These are phyloP conservation scores for Nylanderia fulva DNA, from an alignment of 1,140 invertebrate genomes.

Conservation along the genomic window DNA sequence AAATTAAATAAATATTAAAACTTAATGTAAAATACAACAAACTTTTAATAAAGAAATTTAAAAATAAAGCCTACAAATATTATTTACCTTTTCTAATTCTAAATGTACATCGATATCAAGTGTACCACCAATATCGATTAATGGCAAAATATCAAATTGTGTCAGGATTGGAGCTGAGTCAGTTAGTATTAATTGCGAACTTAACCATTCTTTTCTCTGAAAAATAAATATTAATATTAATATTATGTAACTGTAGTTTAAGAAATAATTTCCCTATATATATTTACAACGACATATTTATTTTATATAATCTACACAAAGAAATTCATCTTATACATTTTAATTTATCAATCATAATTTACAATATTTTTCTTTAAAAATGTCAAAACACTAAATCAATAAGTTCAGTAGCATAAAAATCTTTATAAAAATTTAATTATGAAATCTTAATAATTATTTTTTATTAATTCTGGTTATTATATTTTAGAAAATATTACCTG, in stretches of 20 bases:
- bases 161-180: conserved; percentile 83
- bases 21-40: too few relatives aligned
- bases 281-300: not conserved
- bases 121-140: conserved; percentile 87
- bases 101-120: conserved; percentile 84
- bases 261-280: not conserved
- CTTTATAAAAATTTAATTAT: too few relatives aligned
- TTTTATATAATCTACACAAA: too few relatives aligned
- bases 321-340: not conserved
- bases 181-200: conserved; percentile 85
- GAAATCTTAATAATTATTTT: too few relatives aligned
- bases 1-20: too few relatives aligned
- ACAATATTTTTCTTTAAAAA: too few relatives aligned
- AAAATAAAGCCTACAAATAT: not conserved
- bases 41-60: too few relatives aligned
- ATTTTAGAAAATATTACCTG: conserved; percentile 77
- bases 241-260: not conserved
- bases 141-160: conserved; percentile 86
- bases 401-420: too few relatives aligned
- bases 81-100: conserved; percentile 80
- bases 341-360: not conserved
- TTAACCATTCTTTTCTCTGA: conserved; percentile 86
- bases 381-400: too few relatives aligned
- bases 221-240: conserved; percentile 47
- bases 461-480: too few relatives aligned